Conservation (phyloP, 2,888 invertebrate species). For the Stictocephala bisonia region DNA sequence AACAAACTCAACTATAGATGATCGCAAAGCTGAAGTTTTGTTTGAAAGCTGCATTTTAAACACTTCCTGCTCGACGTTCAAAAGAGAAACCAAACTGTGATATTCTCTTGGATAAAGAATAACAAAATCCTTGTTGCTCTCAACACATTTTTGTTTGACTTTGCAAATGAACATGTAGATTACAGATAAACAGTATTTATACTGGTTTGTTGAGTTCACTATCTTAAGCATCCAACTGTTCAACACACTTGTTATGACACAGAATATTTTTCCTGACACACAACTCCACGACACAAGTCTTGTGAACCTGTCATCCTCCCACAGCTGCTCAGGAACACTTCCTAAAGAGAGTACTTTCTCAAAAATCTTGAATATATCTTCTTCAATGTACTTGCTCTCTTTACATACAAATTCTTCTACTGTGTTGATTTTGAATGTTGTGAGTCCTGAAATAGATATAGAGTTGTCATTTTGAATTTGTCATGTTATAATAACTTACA, state of each 20-base stretch:
- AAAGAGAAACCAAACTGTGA: constrained; percentile 6
- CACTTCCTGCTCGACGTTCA: background rate
- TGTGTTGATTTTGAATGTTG: background rate
- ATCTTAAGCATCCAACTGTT: background rate
- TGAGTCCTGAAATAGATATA: background rate
- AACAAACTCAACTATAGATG: background rate
- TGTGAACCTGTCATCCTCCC: background rate
- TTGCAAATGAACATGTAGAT: background rate
- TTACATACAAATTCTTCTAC: background rate
- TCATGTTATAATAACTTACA: too few relatives aligned
- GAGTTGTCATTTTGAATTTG: background rate
- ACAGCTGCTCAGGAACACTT: background rate
- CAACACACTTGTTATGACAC: constrained; percentile 10
- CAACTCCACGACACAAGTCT: constrained; percentile 3
- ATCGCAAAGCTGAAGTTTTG: background rate
- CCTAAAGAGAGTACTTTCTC: background rate
- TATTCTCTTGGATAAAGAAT: background rate
- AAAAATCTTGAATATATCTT: constrained; percentile 7
- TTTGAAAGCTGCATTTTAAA: background rate
- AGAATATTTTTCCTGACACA: constrained; percentile 16
- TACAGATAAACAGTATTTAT: background rate
- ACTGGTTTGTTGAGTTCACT: background rate
- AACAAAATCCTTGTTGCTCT: constrained; percentile 2
- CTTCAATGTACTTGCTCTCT: background rate
- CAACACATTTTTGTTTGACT: background rate